A percentile compares a stretch with the other conserved stretches of the same genome.
Evolutionary conservation across 2,113 vertebrate species (phyloP).

Genomic region (Cygnus buccinator): DNA sequence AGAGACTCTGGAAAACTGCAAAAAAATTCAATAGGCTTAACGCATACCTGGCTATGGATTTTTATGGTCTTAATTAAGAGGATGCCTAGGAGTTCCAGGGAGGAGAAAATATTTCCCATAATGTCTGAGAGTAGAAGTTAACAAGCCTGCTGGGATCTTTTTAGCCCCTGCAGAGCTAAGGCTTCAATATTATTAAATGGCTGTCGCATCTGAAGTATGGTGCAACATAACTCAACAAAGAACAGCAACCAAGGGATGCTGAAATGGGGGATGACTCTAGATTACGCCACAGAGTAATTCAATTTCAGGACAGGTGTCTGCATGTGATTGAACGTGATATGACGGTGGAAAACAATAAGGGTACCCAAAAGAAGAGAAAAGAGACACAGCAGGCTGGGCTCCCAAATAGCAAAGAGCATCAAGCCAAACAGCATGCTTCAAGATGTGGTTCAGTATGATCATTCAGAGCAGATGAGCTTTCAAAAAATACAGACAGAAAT

Average conservation of each 20-base stretch:
- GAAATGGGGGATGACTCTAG: conserved; percentile 43
- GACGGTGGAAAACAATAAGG: conserved; percentile 19
- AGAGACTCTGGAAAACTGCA: conserved; percentile 32
- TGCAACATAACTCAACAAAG: conserved; percentile 74
- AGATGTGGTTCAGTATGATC: not conserved
- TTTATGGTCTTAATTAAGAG: conserved; percentile 76
- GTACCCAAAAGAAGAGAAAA: conserved; percentile 18
- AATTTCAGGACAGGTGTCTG: conserved; percentile 73
- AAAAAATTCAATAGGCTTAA: conserved; percentile 36
- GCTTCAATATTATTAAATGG: conserved; percentile 81
- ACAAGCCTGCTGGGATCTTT: conserved; percentile 84
- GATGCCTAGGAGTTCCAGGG: conserved; percentile 66
- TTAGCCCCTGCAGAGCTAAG: conserved; percentile 80
- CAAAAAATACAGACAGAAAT: not conserved
- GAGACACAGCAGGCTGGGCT: not conserved
- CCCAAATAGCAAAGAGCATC: not conserved
- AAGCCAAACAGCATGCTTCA: not conserved
- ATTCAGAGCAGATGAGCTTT: not conserved
- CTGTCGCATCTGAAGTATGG: conserved; percentile 73
- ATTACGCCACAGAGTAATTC: conserved; percentile 63
- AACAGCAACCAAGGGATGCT: conserved; percentile 65
- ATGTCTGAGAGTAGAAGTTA: conserved; percentile 79
- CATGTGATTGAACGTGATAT: conserved; percentile 27
- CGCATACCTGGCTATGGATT: conserved; percentile 58
- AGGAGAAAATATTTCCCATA: conserved; percentile 77